Conservation (phyloP, 1,140 invertebrate species). For the Neelides sp. region DNA sequence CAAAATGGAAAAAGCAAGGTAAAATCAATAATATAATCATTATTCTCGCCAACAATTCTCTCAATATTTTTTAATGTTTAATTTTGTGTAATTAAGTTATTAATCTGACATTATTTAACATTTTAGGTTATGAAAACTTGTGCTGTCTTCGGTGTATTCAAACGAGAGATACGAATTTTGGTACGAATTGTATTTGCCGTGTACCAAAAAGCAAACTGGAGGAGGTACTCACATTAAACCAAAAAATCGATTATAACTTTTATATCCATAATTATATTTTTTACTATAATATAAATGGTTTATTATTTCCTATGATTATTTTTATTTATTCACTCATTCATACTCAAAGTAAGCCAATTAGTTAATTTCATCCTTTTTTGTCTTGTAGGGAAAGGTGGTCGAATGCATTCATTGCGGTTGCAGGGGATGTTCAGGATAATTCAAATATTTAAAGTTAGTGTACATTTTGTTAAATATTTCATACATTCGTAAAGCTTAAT, state of each 20-base stretch:
- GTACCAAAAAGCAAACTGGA: conserved; percentile 97
- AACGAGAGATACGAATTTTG: conserved; percentile 96
- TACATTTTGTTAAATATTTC: conserved; percentile 3
- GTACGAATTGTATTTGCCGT: conserved; percentile 96
- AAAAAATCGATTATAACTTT: too few relatives aligned
- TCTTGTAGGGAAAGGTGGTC: conserved; percentile 72
- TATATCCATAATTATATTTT: too few relatives aligned
- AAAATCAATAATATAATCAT: too few relatives aligned
- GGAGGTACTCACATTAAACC: conserved; percentile 48
- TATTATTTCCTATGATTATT: too few relatives aligned
- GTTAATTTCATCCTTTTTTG: conserved; percentile 20
- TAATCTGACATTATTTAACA: too few relatives aligned
- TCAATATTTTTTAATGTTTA: too few relatives aligned
- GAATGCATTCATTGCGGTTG: conserved; percentile 97
- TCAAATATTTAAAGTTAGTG: conserved; percentile 5
- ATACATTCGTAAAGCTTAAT: background rate
- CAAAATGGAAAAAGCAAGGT: conserved; percentile 99
- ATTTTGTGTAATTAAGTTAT: too few relatives aligned
- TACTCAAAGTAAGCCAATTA: background rate
- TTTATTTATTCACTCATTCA: conserved; percentile 11
- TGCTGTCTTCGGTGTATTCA: conserved; percentile 99
- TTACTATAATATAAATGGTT: too few relatives aligned
- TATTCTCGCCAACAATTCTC: too few relatives aligned
- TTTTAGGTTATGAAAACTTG: conserved; percentile 98
- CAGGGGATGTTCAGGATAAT: conserved; percentile 76